Evolutionary conservation across 1,140 invertebrate species (phyloP), one percentile per base, ranked within the genome.

Genomic region (Nebria ingens): DNA sequence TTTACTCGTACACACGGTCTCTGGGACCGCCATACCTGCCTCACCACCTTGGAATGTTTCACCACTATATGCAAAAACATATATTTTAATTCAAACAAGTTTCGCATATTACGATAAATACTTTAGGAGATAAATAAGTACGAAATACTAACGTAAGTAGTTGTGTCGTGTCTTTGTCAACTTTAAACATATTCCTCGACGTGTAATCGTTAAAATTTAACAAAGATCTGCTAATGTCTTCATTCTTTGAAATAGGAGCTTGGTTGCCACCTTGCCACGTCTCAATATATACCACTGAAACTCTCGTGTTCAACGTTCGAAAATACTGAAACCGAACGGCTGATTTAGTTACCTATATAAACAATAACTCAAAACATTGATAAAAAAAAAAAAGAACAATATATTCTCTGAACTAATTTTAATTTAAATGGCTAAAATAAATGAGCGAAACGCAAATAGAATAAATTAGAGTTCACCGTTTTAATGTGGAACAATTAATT

Each of bases 221-320:
- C 65, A 98, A 80, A 54, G 91, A 89, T 62, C 84, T 79, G 25
- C 84, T 83, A 64, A 93, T 91, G 67, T 96, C 91, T 68, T 89
- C 85, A 68, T 84, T 84, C 55, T 83, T 81, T 63, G 88, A 82
- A 57, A 92, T 86, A 58, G 77, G 71, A 12, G 87, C 87, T 67
- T 93, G 87, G 71, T 97, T 91, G 19, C 80, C 81, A 49, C 85
- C 85, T 67, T 88, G 86, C 94, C 94, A 98, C 49, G 93, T 93
- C 78, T 98, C 94, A 70, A 97, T 86, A 73, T 97, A 97, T 38
- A 95, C 89, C 58, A 98, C 85, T 11, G 92, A 92, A 19, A 97
- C 87, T 61, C 93, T 78, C 17, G 94, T 95, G 65, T 92, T 94
- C 61, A 97, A 77, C 21, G 89, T 90, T 58, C 92, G 85, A 75